A percentile compares a stretch with the other conserved stretches of the same genome.
Conservation (phyloP, 2,888 invertebrate genomes). For the Erannis defoliaria region DNA sequence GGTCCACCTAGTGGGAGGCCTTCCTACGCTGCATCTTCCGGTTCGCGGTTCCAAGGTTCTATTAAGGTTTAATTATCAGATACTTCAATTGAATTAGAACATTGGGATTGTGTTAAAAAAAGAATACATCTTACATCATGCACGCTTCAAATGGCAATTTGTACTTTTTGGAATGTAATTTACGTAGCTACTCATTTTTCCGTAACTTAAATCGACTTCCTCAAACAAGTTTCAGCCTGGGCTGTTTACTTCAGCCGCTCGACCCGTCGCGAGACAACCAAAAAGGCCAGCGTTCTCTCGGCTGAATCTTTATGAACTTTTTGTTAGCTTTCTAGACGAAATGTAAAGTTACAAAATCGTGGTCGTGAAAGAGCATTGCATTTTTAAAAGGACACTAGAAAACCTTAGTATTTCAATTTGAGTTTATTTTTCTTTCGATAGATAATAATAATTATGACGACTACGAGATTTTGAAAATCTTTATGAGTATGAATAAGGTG, state of each 20-base stretch:
- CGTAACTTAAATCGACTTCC: conserved; percentile 82
- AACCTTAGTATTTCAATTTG: conserved; percentile 38
- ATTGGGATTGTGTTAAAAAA: background rate
- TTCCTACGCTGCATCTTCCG: too few species aligned
- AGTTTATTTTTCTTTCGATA: too few species aligned
- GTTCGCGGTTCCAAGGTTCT: too few species aligned
- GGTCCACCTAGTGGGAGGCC: too few species aligned
- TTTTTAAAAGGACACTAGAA: conserved; percentile 62
- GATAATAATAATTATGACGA: too few species aligned
- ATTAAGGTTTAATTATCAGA: background rate
- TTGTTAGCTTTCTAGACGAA: conserved; percentile 70
- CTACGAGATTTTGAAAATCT: too few species aligned
- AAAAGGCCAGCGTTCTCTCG: conserved; percentile 71
- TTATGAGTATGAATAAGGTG: too few species aligned
- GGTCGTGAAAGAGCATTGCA: conserved; percentile 63
- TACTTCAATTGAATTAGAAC: background rate
- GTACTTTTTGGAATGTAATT: conserved; percentile 45
- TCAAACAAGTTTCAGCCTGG: conserved; percentile 71
- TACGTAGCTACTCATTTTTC: conserved; percentile 59
- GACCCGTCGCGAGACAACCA: conserved; percentile 59
- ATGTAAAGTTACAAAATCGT: conserved; percentile 67
- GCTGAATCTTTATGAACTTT: conserved; percentile 80
- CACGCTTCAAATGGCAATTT: conserved; percentile 9
- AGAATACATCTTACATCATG: background rate
- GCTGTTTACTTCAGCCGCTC: conserved; percentile 57